Percentiles rank a stretch among this genome's conserved stretches.
Evolutionary conservation across 2,888 invertebrate genomes (phyloP).

Genomic region (Pristionchus japonicus): DNA sequence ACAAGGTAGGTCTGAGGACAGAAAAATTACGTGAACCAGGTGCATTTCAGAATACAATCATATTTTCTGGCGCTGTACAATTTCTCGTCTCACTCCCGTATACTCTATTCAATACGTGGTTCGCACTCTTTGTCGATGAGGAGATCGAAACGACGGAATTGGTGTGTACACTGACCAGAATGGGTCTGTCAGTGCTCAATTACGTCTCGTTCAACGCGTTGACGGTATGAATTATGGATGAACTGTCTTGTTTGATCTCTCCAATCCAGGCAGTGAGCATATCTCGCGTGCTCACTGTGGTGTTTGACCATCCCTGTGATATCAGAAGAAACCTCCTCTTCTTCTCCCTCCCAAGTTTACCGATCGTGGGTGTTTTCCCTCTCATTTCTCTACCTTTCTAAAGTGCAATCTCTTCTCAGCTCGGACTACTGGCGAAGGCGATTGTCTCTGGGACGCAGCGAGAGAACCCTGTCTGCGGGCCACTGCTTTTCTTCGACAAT

Average conservation of each 20-base stretch:
- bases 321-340: neutral
- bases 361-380: neutral
- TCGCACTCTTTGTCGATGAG: neutral
- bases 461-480: neutral
- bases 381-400: neutral
- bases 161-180: neutral
- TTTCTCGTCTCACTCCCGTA: neutral
- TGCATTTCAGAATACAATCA: conserved; percentile 1
- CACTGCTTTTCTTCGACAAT: conserved; percentile 16
- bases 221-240: neutral
- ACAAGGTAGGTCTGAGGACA: neutral
- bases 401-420: neutral
- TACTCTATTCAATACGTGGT: neutral
- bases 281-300: conserved; percentile 1
- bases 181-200: conserved; percentile 26
- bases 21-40: neutral
- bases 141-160: conserved; percentile 12
- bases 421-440: neutral
- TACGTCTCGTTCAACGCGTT: neutral
- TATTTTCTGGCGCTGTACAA: conserved; percentile 2
- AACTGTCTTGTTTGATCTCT: neutral
- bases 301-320: conserved; percentile 29
- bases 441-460: neutral
- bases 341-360: neutral
- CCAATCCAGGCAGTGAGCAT: neutral